These are phyloP conservation scores for Ianthella basta DNA, from an alignment of 37 sponge, comb jelly and placozoan genomes.

Conservation along the genomic window DNA sequence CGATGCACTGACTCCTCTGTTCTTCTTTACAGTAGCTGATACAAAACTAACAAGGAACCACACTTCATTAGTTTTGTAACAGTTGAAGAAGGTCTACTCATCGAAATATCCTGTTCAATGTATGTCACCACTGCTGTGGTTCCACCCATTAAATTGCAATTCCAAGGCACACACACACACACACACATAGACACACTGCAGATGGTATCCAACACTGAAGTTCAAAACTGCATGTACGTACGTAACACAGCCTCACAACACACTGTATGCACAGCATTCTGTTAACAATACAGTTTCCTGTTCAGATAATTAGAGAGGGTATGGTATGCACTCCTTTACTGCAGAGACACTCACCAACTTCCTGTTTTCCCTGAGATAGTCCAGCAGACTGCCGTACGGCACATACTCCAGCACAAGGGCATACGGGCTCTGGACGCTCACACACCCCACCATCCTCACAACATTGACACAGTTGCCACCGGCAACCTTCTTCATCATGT, in stretches of 20 bases:
- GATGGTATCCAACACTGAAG: neutral
- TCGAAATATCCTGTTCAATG: too few species aligned
- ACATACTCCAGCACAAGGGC: constrained; percentile 56
- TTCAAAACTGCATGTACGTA: constrained; percentile 1
- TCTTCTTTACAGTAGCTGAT: too few species aligned
- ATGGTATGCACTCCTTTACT: too few species aligned
- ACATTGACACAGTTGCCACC: constrained; percentile 42
- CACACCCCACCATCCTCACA: constrained; percentile 75
- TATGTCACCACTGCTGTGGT: too few species aligned
- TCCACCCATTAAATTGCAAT: too few species aligned
- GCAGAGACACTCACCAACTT: constrained; percentile 24
- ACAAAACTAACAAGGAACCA: too few species aligned
- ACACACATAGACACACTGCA: neutral
- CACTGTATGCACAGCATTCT: neutral
- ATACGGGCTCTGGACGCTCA: constrained; percentile 57
- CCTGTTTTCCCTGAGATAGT: constrained; percentile 47
- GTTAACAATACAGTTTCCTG: too few species aligned
- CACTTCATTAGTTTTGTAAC: too few species aligned
- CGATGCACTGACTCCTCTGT: too few species aligned
- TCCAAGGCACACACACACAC: neutral
- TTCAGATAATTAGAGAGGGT: too few species aligned
- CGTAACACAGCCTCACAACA: too few species aligned
- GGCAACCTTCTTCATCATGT: constrained; percentile 51
- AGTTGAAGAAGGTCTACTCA: too few species aligned
- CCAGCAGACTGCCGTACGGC: constrained; percentile 59